Percentiles rank a stretch among this genome's conserved stretches.
Evolutionary conservation across 2,113 vertebrate genomes (phyloP).

Genomic region (Ginglymostoma cirratum): DNA sequence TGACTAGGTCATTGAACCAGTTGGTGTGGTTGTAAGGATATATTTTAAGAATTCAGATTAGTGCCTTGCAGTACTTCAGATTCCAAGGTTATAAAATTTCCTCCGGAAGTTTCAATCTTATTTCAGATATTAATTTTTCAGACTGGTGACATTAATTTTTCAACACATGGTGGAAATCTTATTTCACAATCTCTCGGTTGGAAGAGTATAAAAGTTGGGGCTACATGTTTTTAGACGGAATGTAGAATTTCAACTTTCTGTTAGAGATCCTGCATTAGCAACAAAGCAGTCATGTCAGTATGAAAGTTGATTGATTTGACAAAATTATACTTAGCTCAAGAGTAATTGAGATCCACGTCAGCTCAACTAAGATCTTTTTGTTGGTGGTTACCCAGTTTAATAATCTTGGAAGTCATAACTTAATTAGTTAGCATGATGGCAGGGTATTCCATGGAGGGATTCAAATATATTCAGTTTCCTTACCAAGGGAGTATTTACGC

Average conservation of each 20-base stretch:
- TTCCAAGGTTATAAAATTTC: too few species aligned
- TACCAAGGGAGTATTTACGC: not conserved
- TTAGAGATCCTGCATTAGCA: not conserved
- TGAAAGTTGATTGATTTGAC: not conserved
- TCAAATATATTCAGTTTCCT: not conserved
- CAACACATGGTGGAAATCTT: not conserved
- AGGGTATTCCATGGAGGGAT: not conserved
- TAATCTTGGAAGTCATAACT: not conserved
- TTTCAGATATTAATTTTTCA: too few species aligned
- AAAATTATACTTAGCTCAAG: not conserved
- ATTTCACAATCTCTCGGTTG: not conserved
- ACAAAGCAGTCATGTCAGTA: not conserved
- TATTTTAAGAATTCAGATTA: not conserved
- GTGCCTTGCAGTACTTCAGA: too few species aligned
- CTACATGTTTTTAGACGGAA: not conserved
- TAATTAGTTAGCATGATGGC: not conserved
- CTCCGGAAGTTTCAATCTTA: not conserved
- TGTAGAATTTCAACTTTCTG: not conserved
- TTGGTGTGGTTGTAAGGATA: not conserved
- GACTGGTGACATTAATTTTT: not conserved
- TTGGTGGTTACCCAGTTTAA: not conserved
- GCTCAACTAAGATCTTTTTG: not conserved
- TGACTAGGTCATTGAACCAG: not conserved
- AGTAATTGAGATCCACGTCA: not conserved
- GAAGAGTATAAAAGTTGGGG: not conserved